Evolutionary conservation across 2,113 vertebrate genomes (phyloP).

Genomic region (Colossoma macropomum): DNA sequence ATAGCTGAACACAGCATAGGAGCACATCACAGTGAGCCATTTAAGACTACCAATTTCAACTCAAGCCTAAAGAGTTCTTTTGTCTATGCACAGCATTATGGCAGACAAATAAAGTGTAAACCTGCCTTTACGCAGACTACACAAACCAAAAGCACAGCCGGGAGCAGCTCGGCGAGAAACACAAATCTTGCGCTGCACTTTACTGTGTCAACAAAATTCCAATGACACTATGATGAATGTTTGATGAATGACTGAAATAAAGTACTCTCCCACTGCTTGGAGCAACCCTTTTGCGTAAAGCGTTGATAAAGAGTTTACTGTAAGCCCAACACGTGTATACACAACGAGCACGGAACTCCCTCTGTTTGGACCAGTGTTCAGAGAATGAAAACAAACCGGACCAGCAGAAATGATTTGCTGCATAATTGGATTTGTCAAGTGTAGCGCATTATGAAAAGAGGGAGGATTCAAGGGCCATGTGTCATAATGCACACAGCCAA

Average conservation of each 20-base stretch:
- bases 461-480: conserved; percentile 32
- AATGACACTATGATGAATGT: conserved; percentile 8
- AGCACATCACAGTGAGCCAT: too few species aligned
- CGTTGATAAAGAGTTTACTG: conserved; percentile 29
- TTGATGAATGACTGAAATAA: conserved; percentile 42
- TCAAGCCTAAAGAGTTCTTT: not conserved
- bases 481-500: conserved; percentile 6
- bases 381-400: conserved; percentile 42
- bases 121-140: conserved; percentile 1
- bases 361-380: conserved; percentile 19
- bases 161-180: not conserved
- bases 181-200: conserved; percentile 23
- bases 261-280: conserved; percentile 23
- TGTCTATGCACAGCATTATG: not conserved
- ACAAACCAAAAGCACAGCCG: not conserved
- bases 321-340: conserved; percentile 25
- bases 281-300: conserved; percentile 14
- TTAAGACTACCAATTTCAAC: not conserved
- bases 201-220: conserved; percentile 32
- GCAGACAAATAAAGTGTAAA: not conserved
- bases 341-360: not conserved
- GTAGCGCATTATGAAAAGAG: conserved; percentile 22
- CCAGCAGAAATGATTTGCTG: conserved; percentile 30
- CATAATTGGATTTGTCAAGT: conserved; percentile 35
- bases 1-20: too few species aligned